phyloP scores from a whole-genome alignment of 2,888 invertebrate genomes.

The Anthophora plumipes region DNA sequence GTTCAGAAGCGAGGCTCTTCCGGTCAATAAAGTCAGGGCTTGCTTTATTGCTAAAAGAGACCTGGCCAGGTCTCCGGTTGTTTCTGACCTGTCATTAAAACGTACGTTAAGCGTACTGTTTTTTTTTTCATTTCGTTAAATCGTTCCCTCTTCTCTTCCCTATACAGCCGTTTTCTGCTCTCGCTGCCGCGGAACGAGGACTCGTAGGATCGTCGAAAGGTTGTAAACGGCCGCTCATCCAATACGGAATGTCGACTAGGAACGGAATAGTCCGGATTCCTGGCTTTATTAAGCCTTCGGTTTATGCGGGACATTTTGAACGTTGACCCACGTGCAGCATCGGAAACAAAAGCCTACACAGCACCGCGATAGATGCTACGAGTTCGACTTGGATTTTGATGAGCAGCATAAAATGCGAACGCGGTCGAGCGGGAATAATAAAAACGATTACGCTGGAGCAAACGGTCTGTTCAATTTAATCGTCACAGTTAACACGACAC shows the following conservation, averaged over 20 bases:
- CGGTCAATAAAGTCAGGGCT: conserved; percentile 71
- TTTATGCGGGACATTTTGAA: conserved; percentile 70
- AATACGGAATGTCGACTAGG: conserved; percentile 72
- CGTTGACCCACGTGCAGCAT: conserved; percentile 53
- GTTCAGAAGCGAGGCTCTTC: conserved; percentile 72
- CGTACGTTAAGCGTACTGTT: conserved; percentile 67
- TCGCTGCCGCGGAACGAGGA: conserved; percentile 28
- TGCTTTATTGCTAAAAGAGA: conserved; percentile 69
- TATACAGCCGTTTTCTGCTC: background rate
- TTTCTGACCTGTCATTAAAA: conserved; percentile 71
- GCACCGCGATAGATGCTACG: conserved; percentile 5
- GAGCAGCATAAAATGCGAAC: conserved; percentile 63
- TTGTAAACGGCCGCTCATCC: conserved; percentile 73
- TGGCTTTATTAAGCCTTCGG: conserved; percentile 72
- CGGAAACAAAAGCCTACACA: conserved; percentile 66
- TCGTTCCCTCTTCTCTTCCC: conserved; percentile 6
- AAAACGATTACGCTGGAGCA: conserved; percentile 53
- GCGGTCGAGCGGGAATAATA: conserved; percentile 39
- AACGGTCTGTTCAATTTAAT: conserved; percentile 57
- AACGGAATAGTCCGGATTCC: conserved; percentile 76
- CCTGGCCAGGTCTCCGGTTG: conserved; percentile 41
- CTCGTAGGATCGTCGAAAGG: conserved; percentile 62
- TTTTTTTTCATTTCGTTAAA: conserved; percentile 51
- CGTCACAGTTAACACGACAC: conserved; percentile 44
- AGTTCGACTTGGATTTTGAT: conserved; percentile 61